phyloP scores from a whole-genome alignment of 2,888 invertebrate species.

The Calameuta pallipes region DNA sequence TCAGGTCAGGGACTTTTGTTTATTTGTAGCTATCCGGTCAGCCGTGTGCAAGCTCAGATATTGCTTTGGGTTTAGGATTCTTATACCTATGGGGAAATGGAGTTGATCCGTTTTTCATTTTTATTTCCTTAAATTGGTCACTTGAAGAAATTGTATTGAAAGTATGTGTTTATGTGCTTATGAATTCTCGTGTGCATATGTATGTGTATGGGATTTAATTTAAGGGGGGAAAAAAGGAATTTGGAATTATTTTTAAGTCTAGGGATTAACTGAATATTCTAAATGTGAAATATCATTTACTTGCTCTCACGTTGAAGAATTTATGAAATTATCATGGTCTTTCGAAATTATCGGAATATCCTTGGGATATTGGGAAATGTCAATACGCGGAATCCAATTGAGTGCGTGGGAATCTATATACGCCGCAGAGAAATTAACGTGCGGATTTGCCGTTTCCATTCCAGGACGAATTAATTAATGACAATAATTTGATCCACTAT shows the following conservation, averaged over 20 bases:
- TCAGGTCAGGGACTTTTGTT: slow-evolving; percentile 22
- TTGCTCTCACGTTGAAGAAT: neutral
- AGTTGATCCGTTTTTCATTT: neutral
- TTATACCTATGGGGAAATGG: neutral
- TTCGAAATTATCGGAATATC: neutral
- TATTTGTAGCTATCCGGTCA: slow-evolving; percentile 32
- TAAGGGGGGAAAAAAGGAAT: neutral
- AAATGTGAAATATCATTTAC: neutral
- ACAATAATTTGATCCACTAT: neutral
- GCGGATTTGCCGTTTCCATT: neutral
- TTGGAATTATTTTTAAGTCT: neutral
- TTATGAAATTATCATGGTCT: neutral
- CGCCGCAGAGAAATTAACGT: neutral
- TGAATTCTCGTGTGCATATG: neutral
- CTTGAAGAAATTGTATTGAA: neutral
- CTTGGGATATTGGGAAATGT: neutral
- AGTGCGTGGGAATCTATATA: neutral
- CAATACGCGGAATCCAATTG: neutral
- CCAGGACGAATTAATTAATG: neutral
- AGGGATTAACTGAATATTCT: neutral
- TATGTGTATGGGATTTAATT: neutral
- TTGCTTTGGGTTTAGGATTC: slow-evolving; percentile 1
- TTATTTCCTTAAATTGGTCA: neutral
- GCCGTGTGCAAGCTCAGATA: slow-evolving; percentile 17
- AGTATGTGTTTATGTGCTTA: neutral